phyloP scores from a whole-genome alignment of 2,888 invertebrate genomes.

The Andrena camellia region DNA sequence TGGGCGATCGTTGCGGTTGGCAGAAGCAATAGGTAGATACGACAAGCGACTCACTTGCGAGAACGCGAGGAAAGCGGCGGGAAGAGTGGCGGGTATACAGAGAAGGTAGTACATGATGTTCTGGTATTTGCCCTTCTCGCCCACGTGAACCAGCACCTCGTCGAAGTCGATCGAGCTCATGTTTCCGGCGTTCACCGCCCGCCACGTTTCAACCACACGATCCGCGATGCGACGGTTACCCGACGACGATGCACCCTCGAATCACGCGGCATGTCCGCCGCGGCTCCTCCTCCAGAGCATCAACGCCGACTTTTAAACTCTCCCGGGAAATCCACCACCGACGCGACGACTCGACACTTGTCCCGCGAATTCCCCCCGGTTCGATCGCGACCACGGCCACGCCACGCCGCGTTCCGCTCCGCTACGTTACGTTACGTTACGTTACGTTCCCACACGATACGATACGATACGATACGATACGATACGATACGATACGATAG shows the following conservation, averaged over 20 bases:
- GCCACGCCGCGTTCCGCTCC: not conserved
- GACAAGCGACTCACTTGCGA: constrained; percentile 86
- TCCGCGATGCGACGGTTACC: constrained; percentile 61
- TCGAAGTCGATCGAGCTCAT: constrained; percentile 87
- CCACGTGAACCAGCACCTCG: constrained; percentile 87
- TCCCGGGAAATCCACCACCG: constrained; percentile 9
- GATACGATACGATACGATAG: not conserved
- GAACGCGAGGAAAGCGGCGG: constrained; percentile 89
- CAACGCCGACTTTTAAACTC: not conserved
- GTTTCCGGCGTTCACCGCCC: constrained; percentile 69
- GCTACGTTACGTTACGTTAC: not conserved
- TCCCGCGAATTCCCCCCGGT: not conserved
- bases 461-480: not conserved
- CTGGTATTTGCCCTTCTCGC: constrained; percentile 89
- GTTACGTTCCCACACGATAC: not conserved
- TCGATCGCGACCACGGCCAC: constrained; percentile 14
- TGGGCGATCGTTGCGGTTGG: not conserved
- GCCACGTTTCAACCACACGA: constrained; percentile 55
- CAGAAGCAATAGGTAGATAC: not conserved
- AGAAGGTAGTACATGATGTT: constrained; percentile 88
- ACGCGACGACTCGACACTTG: not conserved
- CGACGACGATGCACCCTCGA: constrained; percentile 70
- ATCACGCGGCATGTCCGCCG: constrained; percentile 80
- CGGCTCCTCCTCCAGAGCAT: constrained; percentile 35
- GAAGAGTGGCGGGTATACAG: constrained; percentile 88